Base-by-base conservation (phyloP, 2,888 invertebrate species). In the Sphaerophoria rueppellii region DNA sequence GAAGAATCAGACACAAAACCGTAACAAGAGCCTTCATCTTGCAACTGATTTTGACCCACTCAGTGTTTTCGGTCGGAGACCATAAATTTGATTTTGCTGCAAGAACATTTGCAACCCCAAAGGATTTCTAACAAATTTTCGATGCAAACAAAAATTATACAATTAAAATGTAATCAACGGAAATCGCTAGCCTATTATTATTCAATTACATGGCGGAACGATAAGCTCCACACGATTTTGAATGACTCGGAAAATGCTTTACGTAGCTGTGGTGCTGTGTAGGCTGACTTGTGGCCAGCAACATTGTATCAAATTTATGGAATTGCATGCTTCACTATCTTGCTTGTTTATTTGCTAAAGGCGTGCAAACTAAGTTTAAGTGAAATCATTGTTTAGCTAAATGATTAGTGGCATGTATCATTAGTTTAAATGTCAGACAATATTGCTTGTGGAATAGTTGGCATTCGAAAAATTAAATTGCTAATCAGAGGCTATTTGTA, bases 101-200 rank as follows among this genome's bases (percentile, higher is more conserved):
- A 2, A 57, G 4, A 14, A 67, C 9, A 11, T 2, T 40, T 14
- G 34, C 24, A 24, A 24, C 24, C 79, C 65, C 71, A 5, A n/a
- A 40, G 65, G 82, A 83, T 43, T 70, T 40, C 24, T 24, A 32
- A 54, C 70, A 37, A 54, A 58, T 60, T 67, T 34, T 40, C 54
- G 7, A 12, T n/a, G 57, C 35, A 67, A 75, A 75, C 35, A 80
- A 0, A 6, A 67, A 55, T 58, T 16, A 57, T 58, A 35, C 71
- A 61, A 79, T 83, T 79, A 83, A 50, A 60, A 79, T 55, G 48
- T 50, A 71, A 79, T 83, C 60, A 69, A 12, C 6, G 14, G 32
- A 6, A 37, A 63, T 46, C 37, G 54, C 12, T 43, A 14, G 35
- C 48, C 34, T 46, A 57, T 73, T 50, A 73, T 82, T 73, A 74